Percentiles rank a stretch among this genome's conserved stretches.
Evolutionary conservation across 2,888 invertebrate species (phyloP).

Genomic region (Malachius bipustulatus): DNA sequence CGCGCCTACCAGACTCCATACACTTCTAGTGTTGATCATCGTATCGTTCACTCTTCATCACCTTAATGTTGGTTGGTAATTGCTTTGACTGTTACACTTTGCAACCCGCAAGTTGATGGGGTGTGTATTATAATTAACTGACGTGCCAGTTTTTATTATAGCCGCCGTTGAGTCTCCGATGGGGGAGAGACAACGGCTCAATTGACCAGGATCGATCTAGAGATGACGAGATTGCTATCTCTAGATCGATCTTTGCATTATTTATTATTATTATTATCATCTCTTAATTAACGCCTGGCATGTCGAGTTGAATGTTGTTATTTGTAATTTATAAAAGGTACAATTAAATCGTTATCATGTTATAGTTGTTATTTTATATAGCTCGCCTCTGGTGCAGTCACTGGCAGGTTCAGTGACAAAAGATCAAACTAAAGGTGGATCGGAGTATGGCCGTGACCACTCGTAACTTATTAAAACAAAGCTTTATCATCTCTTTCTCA

Average conservation of each 20-base stretch:
- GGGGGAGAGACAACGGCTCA: conserved; percentile 16
- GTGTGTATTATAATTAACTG: conserved; percentile 25
- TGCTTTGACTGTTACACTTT: conserved; percentile 13
- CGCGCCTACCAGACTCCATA: conserved; percentile 32
- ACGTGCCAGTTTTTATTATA: conserved; percentile 15
- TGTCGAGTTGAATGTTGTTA: conserved; percentile 38
- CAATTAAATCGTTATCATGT: conserved; percentile 38
- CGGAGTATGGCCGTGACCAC: conserved; percentile 33
- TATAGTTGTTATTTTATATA: conserved; percentile 38
- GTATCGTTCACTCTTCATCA: neutral
- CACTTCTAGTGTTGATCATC: conserved; percentile 34
- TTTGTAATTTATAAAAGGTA: conserved; percentile 36
- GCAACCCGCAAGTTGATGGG: conserved; percentile 24
- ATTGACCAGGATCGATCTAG: too few species aligned
- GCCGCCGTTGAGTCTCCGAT: conserved; percentile 19
- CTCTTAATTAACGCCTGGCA: conserved; percentile 24
- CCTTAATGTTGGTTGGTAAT: conserved; percentile 2
- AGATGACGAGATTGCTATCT: too few species aligned
- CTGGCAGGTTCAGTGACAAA: conserved; percentile 29
- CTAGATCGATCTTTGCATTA: too few species aligned
- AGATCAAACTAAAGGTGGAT: conserved; percentile 32
- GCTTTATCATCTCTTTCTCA: conserved; percentile 35
- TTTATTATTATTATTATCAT: too few species aligned
- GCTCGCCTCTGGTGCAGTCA: conserved; percentile 22
- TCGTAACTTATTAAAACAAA: conserved; percentile 29